Evolutionary conservation across 2,797 vertebrate genomes (phyloP).

Genomic region (Poeciliopsis turneri): DNA sequence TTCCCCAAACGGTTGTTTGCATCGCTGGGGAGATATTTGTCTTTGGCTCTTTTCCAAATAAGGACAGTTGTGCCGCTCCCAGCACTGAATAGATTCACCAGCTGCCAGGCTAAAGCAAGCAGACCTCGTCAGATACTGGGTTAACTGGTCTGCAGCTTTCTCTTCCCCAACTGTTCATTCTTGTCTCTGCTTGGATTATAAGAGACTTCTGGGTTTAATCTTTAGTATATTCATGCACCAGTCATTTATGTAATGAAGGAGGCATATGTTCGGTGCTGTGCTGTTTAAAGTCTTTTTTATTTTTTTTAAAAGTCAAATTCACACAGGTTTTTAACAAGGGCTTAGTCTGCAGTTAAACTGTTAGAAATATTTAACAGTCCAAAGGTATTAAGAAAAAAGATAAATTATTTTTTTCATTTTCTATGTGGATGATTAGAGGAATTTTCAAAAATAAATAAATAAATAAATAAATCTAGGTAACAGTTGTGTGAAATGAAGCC

Average conservation of each 20-base stretch:
- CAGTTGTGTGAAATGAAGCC: constrained; percentile 19
- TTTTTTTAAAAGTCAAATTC: neutral
- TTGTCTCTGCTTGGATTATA: constrained; percentile 4
- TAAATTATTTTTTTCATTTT: constrained; percentile 9
- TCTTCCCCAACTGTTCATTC: constrained; percentile 11
- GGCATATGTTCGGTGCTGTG: constrained; percentile 3
- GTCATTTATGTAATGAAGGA: constrained; percentile 20
- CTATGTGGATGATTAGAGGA: neutral
- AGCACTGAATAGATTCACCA: constrained; percentile 35
- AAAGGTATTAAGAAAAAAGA: constrained; percentile 3
- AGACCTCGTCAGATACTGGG: constrained; percentile 34
- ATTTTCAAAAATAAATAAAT: constrained; percentile 16
- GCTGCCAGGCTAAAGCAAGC: constrained; percentile 33
- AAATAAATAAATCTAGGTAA: neutral
- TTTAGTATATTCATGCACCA: constrained; percentile 1
- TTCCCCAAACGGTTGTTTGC: constrained; percentile 34
- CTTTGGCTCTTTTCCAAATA: constrained; percentile 49
- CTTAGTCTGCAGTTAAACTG: constrained; percentile 12
- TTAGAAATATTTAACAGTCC: constrained; percentile 22
- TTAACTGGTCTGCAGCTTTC: constrained; percentile 31
- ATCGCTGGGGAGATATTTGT: constrained; percentile 40
- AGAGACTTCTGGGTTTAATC: constrained; percentile 2
- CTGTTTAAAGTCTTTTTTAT: constrained; percentile 20
- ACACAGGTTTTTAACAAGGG: constrained; percentile 28
- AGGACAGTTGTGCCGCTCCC: constrained; percentile 41